Evolutionary conservation across 2,113 vertebrate species (phyloP), one percentile per base, ranked within the genome.

Genomic region (Chiloscyllium plagiosum): DNA sequence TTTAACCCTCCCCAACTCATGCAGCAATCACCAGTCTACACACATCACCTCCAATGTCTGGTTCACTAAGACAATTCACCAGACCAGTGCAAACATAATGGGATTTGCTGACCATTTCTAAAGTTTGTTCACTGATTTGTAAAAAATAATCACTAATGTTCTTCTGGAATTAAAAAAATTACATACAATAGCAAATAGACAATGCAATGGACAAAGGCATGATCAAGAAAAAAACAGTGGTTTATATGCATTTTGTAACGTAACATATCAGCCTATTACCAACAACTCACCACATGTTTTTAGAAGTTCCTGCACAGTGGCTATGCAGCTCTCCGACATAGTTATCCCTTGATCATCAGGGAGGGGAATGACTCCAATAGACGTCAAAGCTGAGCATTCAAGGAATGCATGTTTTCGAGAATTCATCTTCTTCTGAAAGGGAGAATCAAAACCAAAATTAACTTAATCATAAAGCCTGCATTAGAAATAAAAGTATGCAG

Each of bases 201-300:
- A 33, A 4, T 70, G 29, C 15, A 2, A 93, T 65, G 94, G 20
- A 24, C 68, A 52, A 50, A 50, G 47, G 5, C 20, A 95, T 37
- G 10, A 26, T 4, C 66, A 24, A 61, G 52, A 65, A 24, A 13
- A 61, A 61, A 26, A 13, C 17, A 83, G 80, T 42, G 50, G 4
- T n/a, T 61, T 13, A 61, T 4, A 5, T 29, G 47, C 10, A 7
- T 29, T 22, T 52, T 56, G 52, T 61, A 61, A 29, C 87, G 65
- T n/a, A 37, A 33, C 22, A 19, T 19, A 68, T 66, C 72, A 76
- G 56, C 33, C 8, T 22, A 19, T 66, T 61, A 22, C 12, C 8
- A 37, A 37, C n/a, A 83, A n/a, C 89, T 97, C 97, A 99, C 99
- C 98, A 96, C 98, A 98, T 0, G 97, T 98, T 0, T 95, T 97